These are phyloP conservation scores for Labeo catla DNA, from an alignment of 2,113 vertebrate genomes.

Conservation along the genomic window DNA sequence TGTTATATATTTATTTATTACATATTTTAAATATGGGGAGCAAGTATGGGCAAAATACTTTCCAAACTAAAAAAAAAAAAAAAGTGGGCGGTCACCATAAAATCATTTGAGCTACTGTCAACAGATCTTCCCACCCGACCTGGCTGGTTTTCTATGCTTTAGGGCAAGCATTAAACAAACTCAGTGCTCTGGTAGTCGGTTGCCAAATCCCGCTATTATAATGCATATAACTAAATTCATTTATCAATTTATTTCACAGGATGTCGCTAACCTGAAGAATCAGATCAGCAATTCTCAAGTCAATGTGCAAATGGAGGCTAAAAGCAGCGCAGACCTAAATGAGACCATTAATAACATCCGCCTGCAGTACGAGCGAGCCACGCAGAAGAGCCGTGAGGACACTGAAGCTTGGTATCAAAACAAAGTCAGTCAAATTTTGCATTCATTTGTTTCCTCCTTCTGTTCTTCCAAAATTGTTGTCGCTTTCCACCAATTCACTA, in stretches of 20 bases:
- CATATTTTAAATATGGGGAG: neutral
- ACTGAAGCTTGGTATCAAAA: conserved; percentile 81
- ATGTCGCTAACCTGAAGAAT: conserved; percentile 74
- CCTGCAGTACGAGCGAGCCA: conserved; percentile 82
- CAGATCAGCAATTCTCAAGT: conserved; percentile 76
- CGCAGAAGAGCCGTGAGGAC: conserved; percentile 84
- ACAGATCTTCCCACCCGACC: neutral
- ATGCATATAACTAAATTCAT: conserved; percentile 13
- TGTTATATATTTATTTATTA: neutral
- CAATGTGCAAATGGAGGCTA: conserved; percentile 84
- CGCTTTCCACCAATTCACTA: too few relatives aligned
- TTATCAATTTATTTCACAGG: conserved; percentile 69
- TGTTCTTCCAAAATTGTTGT: too few relatives aligned
- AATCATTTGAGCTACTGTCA: neutral
- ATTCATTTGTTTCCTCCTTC: neutral
- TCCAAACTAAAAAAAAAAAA: neutral
- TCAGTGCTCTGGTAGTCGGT: neutral
- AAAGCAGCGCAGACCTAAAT: conserved; percentile 81
- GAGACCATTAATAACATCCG: conserved; percentile 85
- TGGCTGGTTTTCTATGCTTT: neutral
- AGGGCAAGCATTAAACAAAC: neutral
- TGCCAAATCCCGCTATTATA: neutral
- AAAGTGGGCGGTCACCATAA: neutral
- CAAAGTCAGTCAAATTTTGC: conserved; percentile 71
- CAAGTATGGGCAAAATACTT: neutral